Percentiles rank a stretch among this genome's conserved stretches.
These are phyloP conservation scores for Drosophila melanosoma DNA, from an alignment of 2,888 invertebrate genomes.

Conservation along the genomic window DNA sequence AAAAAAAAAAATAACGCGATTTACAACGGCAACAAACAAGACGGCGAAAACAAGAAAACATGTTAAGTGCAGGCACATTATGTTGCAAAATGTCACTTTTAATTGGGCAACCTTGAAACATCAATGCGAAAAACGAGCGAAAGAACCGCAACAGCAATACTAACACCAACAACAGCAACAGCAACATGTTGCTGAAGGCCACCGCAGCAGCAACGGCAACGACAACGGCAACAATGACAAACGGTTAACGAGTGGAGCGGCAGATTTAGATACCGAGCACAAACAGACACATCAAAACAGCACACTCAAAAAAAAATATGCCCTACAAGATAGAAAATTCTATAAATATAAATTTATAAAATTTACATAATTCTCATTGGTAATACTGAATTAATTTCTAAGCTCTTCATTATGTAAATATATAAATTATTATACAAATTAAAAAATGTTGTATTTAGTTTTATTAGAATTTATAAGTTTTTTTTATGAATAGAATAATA, in stretches of 20 bases:
- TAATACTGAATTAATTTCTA: too few species aligned
- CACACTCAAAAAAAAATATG: slow-evolving; percentile 7
- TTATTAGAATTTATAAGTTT: background rate
- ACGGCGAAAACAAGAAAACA: slow-evolving; percentile 72
- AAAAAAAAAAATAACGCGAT: slow-evolving; percentile 30
- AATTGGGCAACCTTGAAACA: slow-evolving; percentile 83
- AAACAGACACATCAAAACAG: slow-evolving; percentile 67
- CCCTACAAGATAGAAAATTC: background rate
- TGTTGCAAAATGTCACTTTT: slow-evolving; percentile 83
- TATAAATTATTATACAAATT: background rate
- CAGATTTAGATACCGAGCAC: slow-evolving; percentile 63
- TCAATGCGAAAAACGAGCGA: slow-evolving; percentile 74
- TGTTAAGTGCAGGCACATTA: slow-evolving; percentile 79
- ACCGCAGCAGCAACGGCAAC: slow-evolving; percentile 37
- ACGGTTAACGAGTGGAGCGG: slow-evolving; percentile 72
- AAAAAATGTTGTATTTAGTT: background rate
- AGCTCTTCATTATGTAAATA: background rate
- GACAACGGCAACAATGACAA: slow-evolving; percentile 67
- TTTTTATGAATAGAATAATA: background rate
- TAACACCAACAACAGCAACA: slow-evolving; percentile 52
- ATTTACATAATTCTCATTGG: too few species aligned
- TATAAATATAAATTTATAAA: too few species aligned
- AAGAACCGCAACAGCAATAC: slow-evolving; percentile 55
- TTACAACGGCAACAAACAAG: slow-evolving; percentile 53
- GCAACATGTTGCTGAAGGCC: slow-evolving; percentile 72